Conservation (phyloP, 1,140 invertebrate species). For the Stegodyphus mimosarum region DNA sequence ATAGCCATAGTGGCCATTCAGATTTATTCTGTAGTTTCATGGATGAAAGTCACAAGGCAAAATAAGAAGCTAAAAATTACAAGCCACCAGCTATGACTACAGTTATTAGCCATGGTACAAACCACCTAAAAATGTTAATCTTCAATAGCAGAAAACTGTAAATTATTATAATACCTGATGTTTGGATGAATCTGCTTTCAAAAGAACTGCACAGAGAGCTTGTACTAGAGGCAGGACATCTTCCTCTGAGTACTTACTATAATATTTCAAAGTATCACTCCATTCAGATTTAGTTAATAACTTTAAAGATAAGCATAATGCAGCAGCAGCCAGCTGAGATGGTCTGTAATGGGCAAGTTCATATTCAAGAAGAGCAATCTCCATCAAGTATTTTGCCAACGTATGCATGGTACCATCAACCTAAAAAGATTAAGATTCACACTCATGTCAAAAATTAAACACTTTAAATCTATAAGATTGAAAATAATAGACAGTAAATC, state of each 20-base stretch:
- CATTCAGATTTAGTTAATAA: conserved; percentile 65
- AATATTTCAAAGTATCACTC: conserved; percentile 70
- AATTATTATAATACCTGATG: too few species aligned
- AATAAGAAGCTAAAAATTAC: too few species aligned
- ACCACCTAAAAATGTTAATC: too few species aligned
- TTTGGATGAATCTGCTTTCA: conserved; percentile 69
- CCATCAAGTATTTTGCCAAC: conserved; percentile 93
- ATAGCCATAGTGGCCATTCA: too few species aligned
- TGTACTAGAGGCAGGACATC: conserved; percentile 67
- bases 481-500: too few species aligned
- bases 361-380: conserved; percentile 86
- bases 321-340: conserved; percentile 82
- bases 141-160: too few species aligned
- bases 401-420: conserved; percentile 80
- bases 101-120: too few species aligned
- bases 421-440: conserved; percentile 63
- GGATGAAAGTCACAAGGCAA: too few species aligned
- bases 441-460: too few species aligned
- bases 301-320: conserved; percentile 78
- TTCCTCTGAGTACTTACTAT: conserved; percentile 70
- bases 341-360: conserved; percentile 82
- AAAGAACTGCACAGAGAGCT: conserved; percentile 68
- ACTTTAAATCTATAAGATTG: too few species aligned
- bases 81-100: too few species aligned
- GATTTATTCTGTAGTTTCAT: too few species aligned